Evolutionary conservation across 2,797 vertebrate species (phyloP), one percentile per base, ranked within the genome.

Genomic region (Poecilia velifera): DNA sequence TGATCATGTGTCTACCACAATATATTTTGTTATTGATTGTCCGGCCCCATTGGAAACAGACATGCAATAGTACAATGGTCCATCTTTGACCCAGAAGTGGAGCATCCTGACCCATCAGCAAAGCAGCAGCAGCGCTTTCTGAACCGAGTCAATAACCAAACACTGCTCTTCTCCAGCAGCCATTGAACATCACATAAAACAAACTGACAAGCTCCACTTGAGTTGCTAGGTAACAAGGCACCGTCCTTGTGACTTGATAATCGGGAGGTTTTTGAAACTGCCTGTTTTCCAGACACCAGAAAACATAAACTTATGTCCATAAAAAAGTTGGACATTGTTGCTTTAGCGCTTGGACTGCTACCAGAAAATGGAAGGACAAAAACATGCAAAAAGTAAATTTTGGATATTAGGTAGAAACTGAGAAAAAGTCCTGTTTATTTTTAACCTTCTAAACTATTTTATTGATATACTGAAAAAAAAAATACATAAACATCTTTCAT

Each of bases 371-470:
- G 51, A 10, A 25, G 9, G 20, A 55, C 51, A 55, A 55, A 53
- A 55, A n/a, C 9, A 55, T 25, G 22, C 22, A 55, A 55, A 55
- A n/a, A 55, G 53, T 12, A 12, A 1, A n/a, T n/a, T 55, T n/a
- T n/a, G 25, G 1, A 55, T 55, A 55, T 9, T 55, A 9, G 9
- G 9, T 41, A 36, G 55, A 62, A 59, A 59, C 39, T 9, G 20
- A 49, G 43, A 45, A 43, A 57, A 28, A 36, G 1, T 10, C 20
- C 57, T 41, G 18, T 25, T 62, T 55, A 13, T 22, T 1, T 51
- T 87, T 66, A 74, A 86, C 62, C 31, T 87, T 90, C 39, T 45
- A 85, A 87, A 91, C 85, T 82, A 91, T 73, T 95, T 95, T 94
- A 94, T 93, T 95, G 87, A 87, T 88, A 87, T 87, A 86, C 41